Conservation (phyloP, 2,888 invertebrate genomes). For the Baccha elongata region DNA sequence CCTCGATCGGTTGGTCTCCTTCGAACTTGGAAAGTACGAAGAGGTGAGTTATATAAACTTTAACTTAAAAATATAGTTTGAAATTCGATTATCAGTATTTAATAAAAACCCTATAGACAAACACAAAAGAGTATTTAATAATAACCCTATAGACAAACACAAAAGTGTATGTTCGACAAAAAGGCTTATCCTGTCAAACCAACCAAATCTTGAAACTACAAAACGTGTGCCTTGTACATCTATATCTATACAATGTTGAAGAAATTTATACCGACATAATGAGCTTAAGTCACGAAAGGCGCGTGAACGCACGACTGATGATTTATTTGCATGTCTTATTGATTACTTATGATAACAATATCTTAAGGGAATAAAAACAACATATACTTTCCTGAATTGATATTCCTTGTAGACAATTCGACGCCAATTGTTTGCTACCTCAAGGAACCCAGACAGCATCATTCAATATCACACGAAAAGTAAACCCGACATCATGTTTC, state of each 20-base stretch:
- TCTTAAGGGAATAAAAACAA: slow-evolving; percentile 16
- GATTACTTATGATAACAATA: neutral
- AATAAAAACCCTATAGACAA: neutral
- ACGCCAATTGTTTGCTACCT: neutral
- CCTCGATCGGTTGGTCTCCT: slow-evolving; percentile 84
- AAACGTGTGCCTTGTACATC: slow-evolving; percentile 4
- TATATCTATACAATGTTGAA: neutral
- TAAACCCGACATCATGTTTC: neutral
- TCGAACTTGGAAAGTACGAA: slow-evolving; percentile 84
- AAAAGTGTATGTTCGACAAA: too few relatives aligned
- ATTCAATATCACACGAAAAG: neutral
- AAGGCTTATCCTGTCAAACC: too few relatives aligned
- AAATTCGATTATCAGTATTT: neutral
- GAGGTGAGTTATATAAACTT: slow-evolving; percentile 77
- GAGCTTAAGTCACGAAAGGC: slow-evolving; percentile 23
- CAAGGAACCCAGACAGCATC: neutral
- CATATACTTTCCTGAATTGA: neutral
- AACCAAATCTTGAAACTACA: neutral
- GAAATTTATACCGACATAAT: slow-evolving; percentile 13
- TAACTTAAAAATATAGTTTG: neutral
- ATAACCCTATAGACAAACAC: too few relatives aligned
- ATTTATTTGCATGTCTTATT: slow-evolving; percentile 32
- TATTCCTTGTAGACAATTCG: slow-evolving; percentile 34
- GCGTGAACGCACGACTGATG: slow-evolving; percentile 12
- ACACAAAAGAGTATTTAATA: neutral